phyloP scores from a whole-genome alignment of 2,113 vertebrate species.

The Rhinolophus ferrumequinum region DNA sequence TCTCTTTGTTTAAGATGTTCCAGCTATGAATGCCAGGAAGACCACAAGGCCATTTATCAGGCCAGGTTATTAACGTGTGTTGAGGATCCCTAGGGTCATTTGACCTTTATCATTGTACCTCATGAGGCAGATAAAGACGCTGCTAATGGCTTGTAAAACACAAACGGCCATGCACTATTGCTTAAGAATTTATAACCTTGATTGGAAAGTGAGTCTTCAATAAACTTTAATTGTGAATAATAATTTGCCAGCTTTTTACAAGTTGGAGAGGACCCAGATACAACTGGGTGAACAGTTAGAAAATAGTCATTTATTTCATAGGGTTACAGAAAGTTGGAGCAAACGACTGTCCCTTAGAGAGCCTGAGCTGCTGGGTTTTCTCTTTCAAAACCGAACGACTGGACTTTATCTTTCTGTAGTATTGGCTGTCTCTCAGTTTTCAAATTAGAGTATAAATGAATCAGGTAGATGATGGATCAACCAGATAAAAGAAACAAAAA shows the following conservation, averaged over 20 bases:
- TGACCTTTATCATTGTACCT: constrained; percentile 31
- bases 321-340: background rate
- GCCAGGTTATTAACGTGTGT: background rate
- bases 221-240: constrained; percentile 60
- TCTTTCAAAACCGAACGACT: constrained; percentile 2
- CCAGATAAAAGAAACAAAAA: background rate
- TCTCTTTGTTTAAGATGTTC: constrained; percentile 7
- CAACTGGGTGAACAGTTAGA: background rate
- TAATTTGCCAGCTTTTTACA: constrained; percentile 54
- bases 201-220: constrained; percentile 49
- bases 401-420: background rate
- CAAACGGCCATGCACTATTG: background rate
- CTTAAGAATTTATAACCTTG: constrained; percentile 58
- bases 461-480: background rate
- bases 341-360: background rate
- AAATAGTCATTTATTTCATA: background rate
- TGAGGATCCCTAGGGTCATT: background rate
- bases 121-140: constrained; percentile 32
- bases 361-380: background rate
- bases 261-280: constrained; percentile 35
- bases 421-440: background rate
- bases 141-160: constrained; percentile 61
- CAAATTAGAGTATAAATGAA: background rate
- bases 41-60: background rate
- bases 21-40: constrained; percentile 3